These are phyloP conservation scores for Macrosiphum euphorbiae DNA, from an alignment of 2,888 invertebrate species.

Conservation along the genomic window DNA sequence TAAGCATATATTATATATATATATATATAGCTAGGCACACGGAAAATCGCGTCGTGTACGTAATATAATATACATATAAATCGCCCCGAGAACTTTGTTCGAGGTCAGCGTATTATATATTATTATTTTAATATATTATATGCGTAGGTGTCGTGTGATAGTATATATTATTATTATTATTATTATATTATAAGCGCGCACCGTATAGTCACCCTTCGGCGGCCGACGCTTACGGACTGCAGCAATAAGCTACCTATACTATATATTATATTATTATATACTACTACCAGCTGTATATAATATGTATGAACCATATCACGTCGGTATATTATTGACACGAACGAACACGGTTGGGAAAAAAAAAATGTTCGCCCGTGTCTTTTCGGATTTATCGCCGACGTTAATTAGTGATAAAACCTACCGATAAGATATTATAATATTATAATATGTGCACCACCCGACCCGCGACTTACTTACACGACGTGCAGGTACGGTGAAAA, in stretches of 20 bases:
- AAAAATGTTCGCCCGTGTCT: neutral
- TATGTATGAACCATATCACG: neutral
- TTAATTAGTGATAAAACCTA: conserved; percentile 8
- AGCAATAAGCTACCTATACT: neutral
- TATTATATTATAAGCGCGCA: neutral
- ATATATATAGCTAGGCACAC: neutral
- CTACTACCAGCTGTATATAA: neutral
- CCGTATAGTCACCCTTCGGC: neutral
- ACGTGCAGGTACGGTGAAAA: neutral
- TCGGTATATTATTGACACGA: neutral
- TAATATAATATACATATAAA: neutral
- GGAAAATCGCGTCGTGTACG: neutral
- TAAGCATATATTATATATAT: neutral
- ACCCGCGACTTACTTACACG: neutral
- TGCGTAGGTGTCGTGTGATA: neutral
- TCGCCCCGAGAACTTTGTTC: conserved; percentile 3
- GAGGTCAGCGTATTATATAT: neutral
- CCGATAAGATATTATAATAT: conserved; percentile 15
- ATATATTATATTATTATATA: neutral
- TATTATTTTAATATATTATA: conserved; percentile 12
- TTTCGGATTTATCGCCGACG: conserved; percentile 15
- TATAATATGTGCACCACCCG: neutral
- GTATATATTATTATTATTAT: neutral
- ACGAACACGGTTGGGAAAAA: neutral
- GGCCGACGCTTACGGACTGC: neutral